Conservation (phyloP, 2,888 invertebrate genomes). For the Chesias legatella region DNA sequence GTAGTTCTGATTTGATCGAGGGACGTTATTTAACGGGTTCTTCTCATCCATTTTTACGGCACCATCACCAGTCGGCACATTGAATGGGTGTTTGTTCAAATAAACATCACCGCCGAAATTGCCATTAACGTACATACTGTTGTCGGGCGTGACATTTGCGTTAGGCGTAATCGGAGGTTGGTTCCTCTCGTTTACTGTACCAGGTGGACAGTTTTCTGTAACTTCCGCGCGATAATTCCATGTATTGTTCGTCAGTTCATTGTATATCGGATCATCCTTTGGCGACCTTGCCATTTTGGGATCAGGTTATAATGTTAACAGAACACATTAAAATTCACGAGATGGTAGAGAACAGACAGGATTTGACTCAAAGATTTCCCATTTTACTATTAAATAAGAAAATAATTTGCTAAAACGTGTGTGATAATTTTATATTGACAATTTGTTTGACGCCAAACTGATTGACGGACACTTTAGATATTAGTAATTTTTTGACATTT, state of each 20-base stretch:
- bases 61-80: constrained; percentile 52
- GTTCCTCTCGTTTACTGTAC: constrained; percentile 55
- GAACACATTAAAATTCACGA: constrained; percentile 39
- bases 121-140: constrained; percentile 55
- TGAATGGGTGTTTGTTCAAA: constrained; percentile 61
- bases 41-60: constrained; percentile 57
- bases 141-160: constrained; percentile 52
- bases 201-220: constrained; percentile 60
- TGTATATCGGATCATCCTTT: constrained; percentile 72
- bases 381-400: constrained; percentile 49
- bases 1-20: constrained; percentile 59
- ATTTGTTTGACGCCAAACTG: constrained; percentile 43
- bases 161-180: constrained; percentile 50
- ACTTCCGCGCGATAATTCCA: constrained; percentile 71
- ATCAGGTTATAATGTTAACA: constrained; percentile 49
- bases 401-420: constrained; percentile 56
- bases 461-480: no score
- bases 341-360: constrained; percentile 30
- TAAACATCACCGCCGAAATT: constrained; percentile 64
- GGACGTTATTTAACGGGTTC: constrained; percentile 48
- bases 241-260: constrained; percentile 66
- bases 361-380: constrained; percentile 58
- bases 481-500: no score
- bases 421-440: constrained; percentile 53
- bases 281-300: constrained; percentile 78